Percentiles rank a stretch among this genome's conserved stretches.
Evolutionary conservation across 2,888 invertebrate genomes (phyloP).

Genomic region (Lithophane ornitopus): DNA sequence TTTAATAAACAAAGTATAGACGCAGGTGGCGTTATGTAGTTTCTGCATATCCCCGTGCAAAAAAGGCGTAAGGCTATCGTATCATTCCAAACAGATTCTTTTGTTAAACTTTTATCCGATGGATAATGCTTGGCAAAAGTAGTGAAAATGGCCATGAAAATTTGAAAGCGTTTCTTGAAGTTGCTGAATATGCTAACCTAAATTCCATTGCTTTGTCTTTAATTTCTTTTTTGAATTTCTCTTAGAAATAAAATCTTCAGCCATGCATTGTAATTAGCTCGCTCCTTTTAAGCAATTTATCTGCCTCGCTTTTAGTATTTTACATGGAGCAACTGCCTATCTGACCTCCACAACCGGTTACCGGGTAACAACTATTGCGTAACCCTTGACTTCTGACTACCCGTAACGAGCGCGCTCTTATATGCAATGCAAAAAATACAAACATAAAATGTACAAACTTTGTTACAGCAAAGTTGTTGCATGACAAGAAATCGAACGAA

Average conservation of each 20-base stretch:
- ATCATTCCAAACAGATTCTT: neutral
- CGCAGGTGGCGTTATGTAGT: too few species aligned
- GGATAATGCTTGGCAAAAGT: neutral
- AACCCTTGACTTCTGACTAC: too few species aligned
- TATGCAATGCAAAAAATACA: neutral
- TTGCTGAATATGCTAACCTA: neutral
- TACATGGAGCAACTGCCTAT: too few species aligned
- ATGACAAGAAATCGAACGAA: conserved; percentile 55
- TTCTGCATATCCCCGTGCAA: too few species aligned
- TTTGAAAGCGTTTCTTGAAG: neutral
- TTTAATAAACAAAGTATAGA: too few species aligned
- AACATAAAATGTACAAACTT: conserved; percentile 10
- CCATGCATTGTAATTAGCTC: neutral
- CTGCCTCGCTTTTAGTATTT: too few species aligned
- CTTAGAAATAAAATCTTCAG: neutral
- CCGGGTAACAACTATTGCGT: too few species aligned
- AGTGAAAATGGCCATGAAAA: neutral
- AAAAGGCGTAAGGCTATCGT: too few species aligned
- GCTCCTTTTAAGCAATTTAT: neutral
- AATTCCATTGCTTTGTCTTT: neutral
- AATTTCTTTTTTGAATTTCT: neutral
- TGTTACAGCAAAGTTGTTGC: conserved; percentile 55
- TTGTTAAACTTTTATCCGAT: neutral
- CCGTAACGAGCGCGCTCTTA: neutral
- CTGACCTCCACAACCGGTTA: too few species aligned